Evolutionary conservation across 2,797 vertebrate genomes (phyloP), one percentile per base, ranked within the genome.

Genomic region (Chelon labrosus): DNA sequence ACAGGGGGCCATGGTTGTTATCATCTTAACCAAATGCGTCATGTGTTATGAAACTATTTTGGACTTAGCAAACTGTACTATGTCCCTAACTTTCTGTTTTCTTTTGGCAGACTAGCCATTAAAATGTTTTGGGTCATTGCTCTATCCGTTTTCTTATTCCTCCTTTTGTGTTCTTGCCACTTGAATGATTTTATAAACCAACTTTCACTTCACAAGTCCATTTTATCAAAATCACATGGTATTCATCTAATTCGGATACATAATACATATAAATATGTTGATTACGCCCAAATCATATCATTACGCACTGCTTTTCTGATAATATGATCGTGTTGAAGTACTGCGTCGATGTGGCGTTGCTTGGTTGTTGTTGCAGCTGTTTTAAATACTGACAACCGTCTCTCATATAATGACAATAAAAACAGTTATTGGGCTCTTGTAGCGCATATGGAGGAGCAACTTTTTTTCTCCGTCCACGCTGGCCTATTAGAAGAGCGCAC

Each of bases 401-500:
- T 25, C 1, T n/a, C 17, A 19, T 56, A 2, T 19, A 1, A 52
- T 54, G 46, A 13, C 49, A 53, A 4, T 49, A 46, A 52, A 7
- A 59, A 20, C 2, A 56, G 3, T 39, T 14, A 68, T 10, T n/a
- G 51, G 11, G 27, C 49, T 77, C 25, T 5, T 37, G 27, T n/a
- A 39, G 51, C 12, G 12, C 14, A 44, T 7, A 25, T 58, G 77
- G 47, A 60, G 27, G 27, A 38, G 52, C 53, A 86, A 84, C 59
- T 85, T 83, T 79, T 79, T 8, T 70, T 70, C 75, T 72, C 46
- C 13, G 37, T 56, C 20, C 72, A 55, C 79, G 4, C 41, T 65
- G 77, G 68, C 83, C 85, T 85, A 87, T 90, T 70, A 76, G 78
- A 86, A 72, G 83, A 81, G 89, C 75, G 80, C 78, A 57, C 35